Base-by-base conservation (phyloP, 1,140 invertebrate genomes). In the Orussus abietinus region DNA sequence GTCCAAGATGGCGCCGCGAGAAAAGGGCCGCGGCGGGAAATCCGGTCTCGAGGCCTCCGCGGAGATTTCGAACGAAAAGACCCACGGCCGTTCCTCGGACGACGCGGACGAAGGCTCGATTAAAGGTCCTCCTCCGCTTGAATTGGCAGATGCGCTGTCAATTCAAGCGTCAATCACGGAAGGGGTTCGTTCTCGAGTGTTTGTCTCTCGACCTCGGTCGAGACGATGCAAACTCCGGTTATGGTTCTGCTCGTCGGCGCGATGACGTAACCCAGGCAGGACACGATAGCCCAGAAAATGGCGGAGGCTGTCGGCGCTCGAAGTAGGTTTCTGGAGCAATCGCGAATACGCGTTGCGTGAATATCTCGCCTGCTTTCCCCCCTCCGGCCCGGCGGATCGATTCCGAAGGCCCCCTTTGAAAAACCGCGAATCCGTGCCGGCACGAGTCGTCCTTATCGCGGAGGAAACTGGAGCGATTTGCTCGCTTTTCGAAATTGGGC, bases 341-440 rank as follows among this genome's bases (percentile, higher is more conserved):
- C 20, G 36, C 22, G 29, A 38, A 38, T 28, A 26, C 22, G 22
- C 25, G 13, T n/a, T n/a, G n/a, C n/a, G n/a, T n/a, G n/a, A n/a
- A n/a, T n/a, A n/a, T n/a, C n/a, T n/a, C n/a, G n/a, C n/a, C n/a
- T n/a, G n/a, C n/a, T n/a, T n/a, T n/a, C n/a, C n/a, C 17, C 13
- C 14, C 13, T 10, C 29, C 22, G 14, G 13, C 28, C 29, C 31
- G 28, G 42, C 35, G 36, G 42, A 52, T 45, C 51, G 45, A 49
- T 53, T 47, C 40, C 21, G 37, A 31, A 44, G 45, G 51, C 48
- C 42, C 47, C 43, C 43, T 53, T 43, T 48, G 37, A 37, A 53
- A 52, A 55, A 36, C 12, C 20, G 21, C 31, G 21, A n/a, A 26
- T 12, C n/a, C 15, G 34, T 18, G 15, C 11, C 29, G 30, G 30